phyloP scores from a whole-genome alignment of 1,140 invertebrate genomes.

The Chelonus insularis region DNA sequence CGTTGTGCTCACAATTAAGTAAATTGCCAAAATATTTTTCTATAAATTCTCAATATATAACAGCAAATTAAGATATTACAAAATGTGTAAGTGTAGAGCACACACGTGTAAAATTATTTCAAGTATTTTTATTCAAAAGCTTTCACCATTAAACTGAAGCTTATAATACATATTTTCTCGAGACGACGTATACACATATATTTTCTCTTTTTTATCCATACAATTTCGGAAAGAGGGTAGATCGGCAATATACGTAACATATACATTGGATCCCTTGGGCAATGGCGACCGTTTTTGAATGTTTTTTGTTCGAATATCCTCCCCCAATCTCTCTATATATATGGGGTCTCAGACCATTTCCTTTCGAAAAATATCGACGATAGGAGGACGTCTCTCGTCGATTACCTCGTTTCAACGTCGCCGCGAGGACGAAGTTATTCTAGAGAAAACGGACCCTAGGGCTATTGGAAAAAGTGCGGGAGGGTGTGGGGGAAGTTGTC shows the following conservation, averaged over 20 bases:
- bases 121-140: no score
- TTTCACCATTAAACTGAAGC: no score
- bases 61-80: no score
- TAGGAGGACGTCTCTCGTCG: slow-evolving; percentile 17
- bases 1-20: no score
- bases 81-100: no score
- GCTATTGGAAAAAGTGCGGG: neutral
- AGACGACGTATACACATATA: no score
- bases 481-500: slow-evolving; percentile 14
- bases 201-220: no score
- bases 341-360: neutral
- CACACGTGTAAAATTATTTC: no score
- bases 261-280: neutral
- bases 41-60: no score
- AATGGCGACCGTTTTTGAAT: neutral
- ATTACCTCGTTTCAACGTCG: slow-evolving; percentile 19
- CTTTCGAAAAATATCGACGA: slow-evolving; percentile 6
- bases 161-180: no score
- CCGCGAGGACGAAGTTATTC: neutral
- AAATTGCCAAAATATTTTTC: no score
- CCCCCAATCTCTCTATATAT: neutral
- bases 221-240: no score
- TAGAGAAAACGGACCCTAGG: slow-evolving; percentile 5
- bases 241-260: neutral
- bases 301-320: neutral